phyloP scores from a whole-genome alignment of 1,140 invertebrate genomes.

The Zaprionus africanus region DNA sequence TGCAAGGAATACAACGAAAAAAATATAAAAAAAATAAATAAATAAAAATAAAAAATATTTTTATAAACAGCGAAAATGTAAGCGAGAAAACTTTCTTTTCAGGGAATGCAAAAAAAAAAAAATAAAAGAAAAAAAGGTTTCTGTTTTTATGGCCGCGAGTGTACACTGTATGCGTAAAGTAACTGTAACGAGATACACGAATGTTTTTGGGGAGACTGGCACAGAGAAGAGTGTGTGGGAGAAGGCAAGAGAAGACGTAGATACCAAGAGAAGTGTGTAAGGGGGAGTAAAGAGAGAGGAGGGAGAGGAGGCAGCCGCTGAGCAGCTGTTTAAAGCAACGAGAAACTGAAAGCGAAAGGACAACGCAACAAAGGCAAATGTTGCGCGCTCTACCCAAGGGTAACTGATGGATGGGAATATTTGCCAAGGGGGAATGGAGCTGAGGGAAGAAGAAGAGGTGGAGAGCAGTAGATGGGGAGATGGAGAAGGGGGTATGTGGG shows the following conservation, averaged over 20 bases:
- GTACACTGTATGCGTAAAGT: slow-evolving; percentile 68
- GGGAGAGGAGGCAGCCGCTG: slow-evolving; percentile 8
- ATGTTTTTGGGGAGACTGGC: slow-evolving; percentile 26
- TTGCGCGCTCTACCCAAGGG: slow-evolving; percentile 22
- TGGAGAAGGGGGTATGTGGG: slow-evolving; percentile 9
- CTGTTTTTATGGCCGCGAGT: slow-evolving; percentile 69
- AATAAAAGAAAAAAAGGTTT: slow-evolving; percentile 36
- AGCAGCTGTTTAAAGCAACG: slow-evolving; percentile 75
- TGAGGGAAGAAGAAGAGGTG: neutral
- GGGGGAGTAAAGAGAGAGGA: neutral
- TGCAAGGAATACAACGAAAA: slow-evolving; percentile 23
- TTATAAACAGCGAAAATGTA: slow-evolving; percentile 8
- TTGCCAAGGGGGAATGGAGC: neutral
- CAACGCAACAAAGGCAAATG: slow-evolving; percentile 55
- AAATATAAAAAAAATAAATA: slow-evolving; percentile 35
- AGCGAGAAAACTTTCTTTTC: slow-evolving; percentile 1
- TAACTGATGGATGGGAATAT: slow-evolving; percentile 27
- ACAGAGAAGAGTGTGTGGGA: neutral
- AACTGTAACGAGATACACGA: slow-evolving; percentile 65
- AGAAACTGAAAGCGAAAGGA: slow-evolving; percentile 72
- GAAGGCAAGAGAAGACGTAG: slow-evolving; percentile 8
- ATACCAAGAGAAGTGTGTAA: neutral
- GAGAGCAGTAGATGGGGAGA: slow-evolving; percentile 6
- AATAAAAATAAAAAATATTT: slow-evolving; percentile 29
- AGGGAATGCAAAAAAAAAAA: slow-evolving; percentile 1